Base-by-base conservation (phyloP, 2,113 vertebrate species). In the Onychostruthus taczanowskii region DNA sequence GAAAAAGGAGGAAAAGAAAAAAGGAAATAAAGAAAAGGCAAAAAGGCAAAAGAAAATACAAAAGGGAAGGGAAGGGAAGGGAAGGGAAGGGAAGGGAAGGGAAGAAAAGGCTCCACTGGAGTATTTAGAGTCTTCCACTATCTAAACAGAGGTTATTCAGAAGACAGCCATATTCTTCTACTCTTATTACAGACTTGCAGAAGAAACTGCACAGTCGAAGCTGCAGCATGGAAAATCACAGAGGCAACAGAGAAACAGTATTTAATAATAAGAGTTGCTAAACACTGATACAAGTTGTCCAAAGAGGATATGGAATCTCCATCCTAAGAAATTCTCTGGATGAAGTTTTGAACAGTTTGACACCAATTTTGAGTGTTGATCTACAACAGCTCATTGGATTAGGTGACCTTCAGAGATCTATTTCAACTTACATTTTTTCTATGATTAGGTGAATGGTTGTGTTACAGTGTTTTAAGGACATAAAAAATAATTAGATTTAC, bases 101-200 rank as follows among this genome's bases (percentile, higher is more conserved):
- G 10, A 8, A n/a, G 10, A 4, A 5, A 21, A 43, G 5, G 3
- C 3, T 37, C 16, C 4, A 19, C 6, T 37, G 7, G 26, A 58
- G 6, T 13, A 50, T 79, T 80, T 66, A 16, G 7, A 55, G 16
- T 28, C 5, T 88, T 53, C 30, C 8, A 19, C 5, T 31, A 4
- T 43, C 17, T 53, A 77, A 76, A 44, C 4, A 14, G 10, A 58
- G 4, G 2, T 59, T 58, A 17, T 39, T 23, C 7, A 79, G 62
- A 53, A 84, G 61, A 44, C 18, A 59, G 6, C 6, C 14, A 33
- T 69, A 49, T 19, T 39, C 6, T 66, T 86, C 41, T 33, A 10
- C 16, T 70, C 35, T 33, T 56, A 17, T 7, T 31, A 31, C 1
- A 24, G 31, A 10, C 35, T 39, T 56, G 27, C 10, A 61, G 44